These are phyloP conservation scores for Diaphora mendica DNA, from an alignment of 2,888 invertebrate genomes.

Conservation along the genomic window DNA sequence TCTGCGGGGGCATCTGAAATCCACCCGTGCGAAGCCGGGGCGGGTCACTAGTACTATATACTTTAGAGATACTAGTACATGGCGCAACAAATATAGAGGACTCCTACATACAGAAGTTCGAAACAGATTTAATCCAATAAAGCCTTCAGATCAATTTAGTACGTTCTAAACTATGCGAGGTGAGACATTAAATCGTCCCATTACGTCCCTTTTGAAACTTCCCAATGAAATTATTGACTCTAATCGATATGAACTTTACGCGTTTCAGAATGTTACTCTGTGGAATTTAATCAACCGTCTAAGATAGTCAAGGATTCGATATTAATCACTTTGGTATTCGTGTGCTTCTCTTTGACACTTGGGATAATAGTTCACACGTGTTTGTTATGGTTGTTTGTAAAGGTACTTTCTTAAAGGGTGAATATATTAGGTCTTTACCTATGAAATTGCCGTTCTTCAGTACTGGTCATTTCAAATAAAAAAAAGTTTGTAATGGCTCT, in stretches of 20 bases:
- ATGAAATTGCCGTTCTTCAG: too few relatives aligned
- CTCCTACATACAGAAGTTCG: slow-evolving; percentile 7
- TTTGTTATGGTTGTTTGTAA: slow-evolving; percentile 52
- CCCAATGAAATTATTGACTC: slow-evolving; percentile 71
- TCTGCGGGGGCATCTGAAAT: too few relatives aligned
- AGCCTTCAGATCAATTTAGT: slow-evolving; percentile 36
- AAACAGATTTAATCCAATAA: slow-evolving; percentile 42
- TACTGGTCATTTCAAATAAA: too few relatives aligned
- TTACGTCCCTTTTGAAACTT: slow-evolving; percentile 52
- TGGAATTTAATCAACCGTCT: slow-evolving; percentile 81
- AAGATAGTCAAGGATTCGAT: slow-evolving; percentile 72
- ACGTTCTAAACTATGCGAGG: slow-evolving; percentile 40
- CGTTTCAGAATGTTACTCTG: slow-evolving; percentile 65
- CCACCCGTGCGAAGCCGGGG: too few relatives aligned
- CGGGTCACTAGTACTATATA: too few relatives aligned
- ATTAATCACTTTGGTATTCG: slow-evolving; percentile 52
- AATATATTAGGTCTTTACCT: too few relatives aligned
- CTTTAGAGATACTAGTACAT: too few relatives aligned
- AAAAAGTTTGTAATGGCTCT: too few relatives aligned
- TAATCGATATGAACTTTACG: slow-evolving; percentile 78
- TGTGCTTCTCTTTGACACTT: slow-evolving; percentile 58
- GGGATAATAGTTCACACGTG: slow-evolving; percentile 42
- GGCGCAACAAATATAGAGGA: neutral
- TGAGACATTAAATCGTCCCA: slow-evolving; percentile 51
- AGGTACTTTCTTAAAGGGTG: slow-evolving; percentile 31